Evolutionary conservation across 2,888 invertebrate species (phyloP).

Genomic region (Dasypolia templi): DNA sequence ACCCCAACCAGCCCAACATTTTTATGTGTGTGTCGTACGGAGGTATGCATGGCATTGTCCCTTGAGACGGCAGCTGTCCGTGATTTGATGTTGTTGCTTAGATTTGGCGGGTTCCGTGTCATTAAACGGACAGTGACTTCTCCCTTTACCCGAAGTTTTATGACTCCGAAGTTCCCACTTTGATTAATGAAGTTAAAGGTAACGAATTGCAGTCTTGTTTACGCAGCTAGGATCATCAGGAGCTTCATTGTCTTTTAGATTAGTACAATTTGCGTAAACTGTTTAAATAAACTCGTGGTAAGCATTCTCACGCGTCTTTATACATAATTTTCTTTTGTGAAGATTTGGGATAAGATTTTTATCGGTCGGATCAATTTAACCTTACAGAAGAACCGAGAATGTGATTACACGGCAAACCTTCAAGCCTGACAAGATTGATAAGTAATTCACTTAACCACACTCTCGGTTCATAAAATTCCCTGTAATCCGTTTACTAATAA

Average conservation of each 20-base stretch:
- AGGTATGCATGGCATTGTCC: conserved; percentile 57
- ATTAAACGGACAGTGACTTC: conserved; percentile 63
- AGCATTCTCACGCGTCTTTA: not conserved
- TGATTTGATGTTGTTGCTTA: conserved; percentile 70
- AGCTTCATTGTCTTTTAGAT: conserved; percentile 45
- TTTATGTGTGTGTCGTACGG: conserved; percentile 26
- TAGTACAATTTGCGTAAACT: conserved; percentile 29
- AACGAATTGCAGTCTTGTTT: conserved; percentile 48
- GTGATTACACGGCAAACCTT: conserved; percentile 32
- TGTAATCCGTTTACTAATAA: conserved; percentile 55
- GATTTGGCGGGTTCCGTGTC: conserved; percentile 63
- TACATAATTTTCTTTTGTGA: not conserved
- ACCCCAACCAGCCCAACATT: conserved; percentile 13
- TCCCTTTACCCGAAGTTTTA: conserved; percentile 40
- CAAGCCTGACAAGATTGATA: conserved; percentile 42
- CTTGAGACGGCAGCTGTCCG: conserved; percentile 53
- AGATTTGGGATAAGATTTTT: not conserved
- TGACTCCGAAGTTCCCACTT: conserved; percentile 42
- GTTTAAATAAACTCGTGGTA: conserved; percentile 4
- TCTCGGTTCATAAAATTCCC: conserved; percentile 46
- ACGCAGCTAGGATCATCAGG: conserved; percentile 3
- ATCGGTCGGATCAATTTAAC: not conserved
- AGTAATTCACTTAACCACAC: conserved; percentile 37
- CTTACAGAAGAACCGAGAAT: conserved; percentile 15
- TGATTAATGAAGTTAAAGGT: conserved; percentile 53